phyloP scores from a whole-genome alignment of 2,888 invertebrate species.

The Ectropis crepuscularia region DNA sequence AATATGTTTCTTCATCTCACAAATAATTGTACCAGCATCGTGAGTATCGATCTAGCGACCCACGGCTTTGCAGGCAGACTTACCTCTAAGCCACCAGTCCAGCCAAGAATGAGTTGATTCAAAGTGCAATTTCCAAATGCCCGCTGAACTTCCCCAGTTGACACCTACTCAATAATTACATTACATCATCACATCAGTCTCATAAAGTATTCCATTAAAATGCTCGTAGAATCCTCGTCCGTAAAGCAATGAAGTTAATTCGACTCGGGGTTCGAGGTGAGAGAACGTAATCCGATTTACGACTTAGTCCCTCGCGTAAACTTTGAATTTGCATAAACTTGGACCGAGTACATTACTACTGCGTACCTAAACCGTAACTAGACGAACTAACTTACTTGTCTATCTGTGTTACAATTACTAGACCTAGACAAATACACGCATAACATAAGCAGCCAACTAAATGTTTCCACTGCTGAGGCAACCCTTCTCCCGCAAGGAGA shows the following conservation, averaged over 20 bases:
- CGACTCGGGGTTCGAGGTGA: slow-evolving; percentile 51
- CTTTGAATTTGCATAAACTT: slow-evolving; percentile 70
- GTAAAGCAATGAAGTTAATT: slow-evolving; percentile 52
- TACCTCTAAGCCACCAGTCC: no score
- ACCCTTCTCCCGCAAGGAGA: no score
- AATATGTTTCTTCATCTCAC: no score
- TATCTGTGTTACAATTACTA: no score
- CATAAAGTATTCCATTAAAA: slow-evolving; percentile 48
- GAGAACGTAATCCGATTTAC: slow-evolving; percentile 63
- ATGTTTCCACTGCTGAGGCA: no score
- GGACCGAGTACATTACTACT: slow-evolving; percentile 43
- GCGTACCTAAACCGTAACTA: no score
- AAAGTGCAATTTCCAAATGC: not conserved
- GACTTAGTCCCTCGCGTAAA: slow-evolving; percentile 55
- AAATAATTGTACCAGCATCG: no score
- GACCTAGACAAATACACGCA: no score
- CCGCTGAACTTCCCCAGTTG: not conserved
- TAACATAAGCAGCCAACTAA: no score
- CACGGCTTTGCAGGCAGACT: no score
- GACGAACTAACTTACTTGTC: no score
- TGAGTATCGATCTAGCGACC: no score
- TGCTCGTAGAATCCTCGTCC: slow-evolving; percentile 40
- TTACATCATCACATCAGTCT: not conserved
- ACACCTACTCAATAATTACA: not conserved
- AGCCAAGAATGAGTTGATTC: not conserved